Base-by-base conservation (phyloP, 2,888 invertebrate species). In the Lasioglossum morio region DNA sequence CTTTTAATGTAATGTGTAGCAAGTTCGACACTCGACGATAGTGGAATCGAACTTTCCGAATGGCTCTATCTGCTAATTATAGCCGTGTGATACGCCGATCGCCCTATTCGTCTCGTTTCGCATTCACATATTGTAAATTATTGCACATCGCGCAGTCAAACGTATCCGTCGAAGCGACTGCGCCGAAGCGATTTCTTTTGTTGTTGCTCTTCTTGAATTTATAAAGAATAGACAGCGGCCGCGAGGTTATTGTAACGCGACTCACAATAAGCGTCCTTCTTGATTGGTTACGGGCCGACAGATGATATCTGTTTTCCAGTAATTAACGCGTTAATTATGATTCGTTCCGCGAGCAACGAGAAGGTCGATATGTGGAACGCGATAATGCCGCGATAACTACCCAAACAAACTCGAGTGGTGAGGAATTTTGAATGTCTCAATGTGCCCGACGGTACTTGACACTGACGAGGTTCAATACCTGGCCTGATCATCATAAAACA, bases 271-370 rank as follows among this genome's bases (percentile, higher is more conserved):
- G 66, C 74, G n/a, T 46, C 27, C 37, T 63, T 81, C 23, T 23
- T 19, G 73, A 82, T 86, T 79, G 77, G 79, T 84, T 82, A 82
- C 76, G 72, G 72, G 82, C 77, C 77, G 69, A 57, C 72, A 57
- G 80, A 85, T 79, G 74, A 78, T 81, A 81, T 86, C 79, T 74
- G 63, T 82, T 87, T 80, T 57, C 27, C 77, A 70, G 27, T 82
- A 84, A 87, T 87, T 87, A 87, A 89, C 23, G 82, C 82, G 80
- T 79, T 81, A 84, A 85, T 86, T 89, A 72, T 66, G 34, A 85
- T 78, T 46, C 79, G 40, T 75, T 85, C 23, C 40, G n/a, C 23
- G 34, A 14, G 34, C n/a, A 43, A 72, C 78, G 72, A 63, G 40
- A 72, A 74, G 53, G 57, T 85, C 73, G 73, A 82, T 63, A 73